phyloP scores from a whole-genome alignment of 1,140 invertebrate species.

The Carposina sasakii region DNA sequence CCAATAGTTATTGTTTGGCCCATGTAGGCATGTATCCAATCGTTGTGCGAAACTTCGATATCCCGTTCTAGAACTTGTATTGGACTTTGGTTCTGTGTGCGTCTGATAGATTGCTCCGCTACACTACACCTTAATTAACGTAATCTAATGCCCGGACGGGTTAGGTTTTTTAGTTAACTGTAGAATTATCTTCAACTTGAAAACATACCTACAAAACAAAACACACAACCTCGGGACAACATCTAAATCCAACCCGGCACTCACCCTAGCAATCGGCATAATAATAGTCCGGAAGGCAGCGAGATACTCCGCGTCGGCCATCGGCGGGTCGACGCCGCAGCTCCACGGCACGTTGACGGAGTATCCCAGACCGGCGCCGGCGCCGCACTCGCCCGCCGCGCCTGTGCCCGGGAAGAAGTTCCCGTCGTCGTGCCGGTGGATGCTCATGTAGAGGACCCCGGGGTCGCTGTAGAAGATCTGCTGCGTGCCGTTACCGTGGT shows the following conservation, averaged over 20 bases:
- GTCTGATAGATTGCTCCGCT: no score
- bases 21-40: no score
- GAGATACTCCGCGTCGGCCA: slow-evolving; percentile 98
- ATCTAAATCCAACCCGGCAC: background rate
- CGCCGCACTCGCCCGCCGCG: slow-evolving; percentile 91
- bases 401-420: slow-evolving; percentile 99
- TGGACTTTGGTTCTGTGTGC: no score
- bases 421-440: slow-evolving; percentile 99
- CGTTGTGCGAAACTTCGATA: no score
- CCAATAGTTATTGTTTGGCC: no score
- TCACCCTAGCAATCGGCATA: slow-evolving; percentile 89
- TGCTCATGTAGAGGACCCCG: slow-evolving; percentile 94
- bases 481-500: slow-evolving; percentile 99
- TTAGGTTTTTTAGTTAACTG: no score
- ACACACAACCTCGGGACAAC: no score
- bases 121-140: no score
- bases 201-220: no score
- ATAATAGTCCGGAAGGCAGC: slow-evolving; percentile 96
- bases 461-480: slow-evolving; percentile 98
- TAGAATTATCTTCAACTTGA: no score
- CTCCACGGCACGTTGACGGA: slow-evolving; percentile 99
- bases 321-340: slow-evolving; percentile 90
- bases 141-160: no score
- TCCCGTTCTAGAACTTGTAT: no score
- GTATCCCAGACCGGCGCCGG: slow-evolving; percentile 92